Evolutionary conservation across 2,113 vertebrate species (phyloP).

Genomic region (Bufo bufo): DNA sequence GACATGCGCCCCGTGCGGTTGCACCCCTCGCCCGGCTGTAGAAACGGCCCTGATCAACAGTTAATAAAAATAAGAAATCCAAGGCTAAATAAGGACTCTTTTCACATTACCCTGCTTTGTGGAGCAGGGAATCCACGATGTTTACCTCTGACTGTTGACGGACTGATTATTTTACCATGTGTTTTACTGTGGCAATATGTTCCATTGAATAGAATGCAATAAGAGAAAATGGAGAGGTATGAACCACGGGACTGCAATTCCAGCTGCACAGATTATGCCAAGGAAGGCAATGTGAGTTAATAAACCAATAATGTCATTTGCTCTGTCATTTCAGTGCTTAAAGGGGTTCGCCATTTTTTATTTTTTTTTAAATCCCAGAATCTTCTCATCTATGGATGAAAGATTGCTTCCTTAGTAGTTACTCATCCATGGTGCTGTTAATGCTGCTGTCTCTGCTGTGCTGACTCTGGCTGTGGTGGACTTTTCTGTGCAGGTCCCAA

Average conservation of each 20-base stretch:
- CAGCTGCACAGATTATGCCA: not conserved
- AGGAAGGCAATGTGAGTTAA: not conserved
- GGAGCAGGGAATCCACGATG: not conserved
- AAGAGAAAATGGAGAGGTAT: not conserved
- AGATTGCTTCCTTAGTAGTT: too few relatives aligned
- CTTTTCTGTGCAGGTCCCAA: too few relatives aligned
- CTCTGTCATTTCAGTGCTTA: not conserved
- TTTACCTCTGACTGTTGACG: not conserved
- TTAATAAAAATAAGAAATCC: not conserved
- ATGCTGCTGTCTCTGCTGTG: too few relatives aligned
- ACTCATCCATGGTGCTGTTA: too few relatives aligned
- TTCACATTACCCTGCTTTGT: not conserved
- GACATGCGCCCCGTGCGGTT: too few relatives aligned
- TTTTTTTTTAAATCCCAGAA: too few relatives aligned
- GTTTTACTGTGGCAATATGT: slow-evolving; percentile 8
- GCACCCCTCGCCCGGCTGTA: too few relatives aligned
- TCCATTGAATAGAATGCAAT: not conserved
- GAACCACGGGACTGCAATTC: slow-evolving; percentile 12
- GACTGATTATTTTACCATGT: slow-evolving; percentile 38
- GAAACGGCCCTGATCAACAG: not conserved
- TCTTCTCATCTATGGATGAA: too few relatives aligned
- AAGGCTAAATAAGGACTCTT: not conserved
- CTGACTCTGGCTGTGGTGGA: too few relatives aligned
- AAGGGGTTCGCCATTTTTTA: too few relatives aligned
- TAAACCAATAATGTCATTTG: not conserved